Conservation (phyloP, 2,797 vertebrate species). For the Bryconaethiops microstoma region DNA sequence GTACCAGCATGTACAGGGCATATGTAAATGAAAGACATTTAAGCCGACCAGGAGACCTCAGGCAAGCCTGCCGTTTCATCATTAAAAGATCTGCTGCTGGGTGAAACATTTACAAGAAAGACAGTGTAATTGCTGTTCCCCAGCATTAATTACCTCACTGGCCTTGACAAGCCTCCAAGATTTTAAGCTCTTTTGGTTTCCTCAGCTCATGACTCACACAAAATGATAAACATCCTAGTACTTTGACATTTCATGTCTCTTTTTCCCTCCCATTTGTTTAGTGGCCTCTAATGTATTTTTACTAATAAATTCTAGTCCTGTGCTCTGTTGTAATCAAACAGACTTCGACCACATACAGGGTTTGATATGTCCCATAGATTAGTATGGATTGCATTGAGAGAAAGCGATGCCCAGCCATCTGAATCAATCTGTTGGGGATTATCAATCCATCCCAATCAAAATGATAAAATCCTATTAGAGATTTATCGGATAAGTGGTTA, state of each 20-base stretch:
- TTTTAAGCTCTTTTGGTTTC: slow-evolving; percentile 39
- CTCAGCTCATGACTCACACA: slow-evolving; percentile 30
- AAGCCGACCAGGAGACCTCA: slow-evolving; percentile 43
- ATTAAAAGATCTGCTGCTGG: slow-evolving; percentile 52
- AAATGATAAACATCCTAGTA: slow-evolving; percentile 23
- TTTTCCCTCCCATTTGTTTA: slow-evolving; percentile 1
- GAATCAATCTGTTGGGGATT: slow-evolving; percentile 21
- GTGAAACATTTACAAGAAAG: slow-evolving; percentile 54
- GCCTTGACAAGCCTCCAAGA: slow-evolving; percentile 27
- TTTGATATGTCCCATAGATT: slow-evolving; percentile 55
- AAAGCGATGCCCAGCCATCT: slow-evolving; percentile 36
- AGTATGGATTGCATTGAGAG: slow-evolving; percentile 40
- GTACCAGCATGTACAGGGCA: slow-evolving; percentile 35
- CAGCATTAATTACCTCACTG: slow-evolving; percentile 49
- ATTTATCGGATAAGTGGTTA: background rate
- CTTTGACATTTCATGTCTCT: slow-evolving; percentile 25
- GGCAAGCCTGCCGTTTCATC: slow-evolving; percentile 51
- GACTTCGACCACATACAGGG: slow-evolving; percentile 56
- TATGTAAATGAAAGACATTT: slow-evolving; percentile 52
- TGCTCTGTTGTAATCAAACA: slow-evolving; percentile 64
- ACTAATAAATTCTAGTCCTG: slow-evolving; percentile 56
- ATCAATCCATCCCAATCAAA: background rate
- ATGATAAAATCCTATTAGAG: slow-evolving; percentile 1
- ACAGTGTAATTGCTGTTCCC: slow-evolving; percentile 49
- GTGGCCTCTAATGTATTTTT: background rate